Base-by-base conservation (phyloP, 2,888 invertebrate species). In the Matsumyia berberina region DNA sequence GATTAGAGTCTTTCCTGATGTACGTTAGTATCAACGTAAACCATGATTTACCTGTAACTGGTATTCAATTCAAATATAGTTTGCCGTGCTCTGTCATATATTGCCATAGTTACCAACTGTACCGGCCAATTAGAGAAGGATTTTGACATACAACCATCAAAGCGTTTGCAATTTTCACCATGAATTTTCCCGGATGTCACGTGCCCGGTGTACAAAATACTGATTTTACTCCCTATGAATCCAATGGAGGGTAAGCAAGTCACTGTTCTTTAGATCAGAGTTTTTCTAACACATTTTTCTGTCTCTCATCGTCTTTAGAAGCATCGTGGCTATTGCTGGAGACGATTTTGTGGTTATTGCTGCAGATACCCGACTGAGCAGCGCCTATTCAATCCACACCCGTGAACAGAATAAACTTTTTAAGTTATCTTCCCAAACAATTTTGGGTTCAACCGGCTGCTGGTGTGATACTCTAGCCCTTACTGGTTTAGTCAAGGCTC, bases 391-490 rank as follows among this genome's bases (percentile, higher is more conserved):
- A 3, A 98, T 99, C 89, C 96, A 97, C 89, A 96, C 97, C 0
- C 94, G 98, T 42, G 94, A 97, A 73, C 97, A 97, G 90, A 95
- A 96, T 86, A 99, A 99, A 91, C 92, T 98, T 8, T 97, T 97
- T 89, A 93, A 94, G 86, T 92, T 99, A 87, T 96, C 97, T 0
- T 93, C 95, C 0, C 94, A 94, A 58, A 98, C 98, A 0, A 95
- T 99, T 39, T 93, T 99, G n/a, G 98, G 97, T 0, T 97, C 97
- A 72, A 95, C 97, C 19, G 99, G 99, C 17, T 99, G 99, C 92
- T 99, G 99, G 97, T 98, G 99, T 89, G 99, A 99, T 92, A 97
- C 97, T 4, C 93, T 99, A 15, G 97, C 99, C 0, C 93, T 99
- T 57, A 97, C 97, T 8, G 94, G 97, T 87, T 93, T 97, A 86